These are phyloP conservation scores for Apostichopus japonicus DNA, from an alignment of 35 echinoderm and acorn worm species.

Conservation along the genomic window DNA sequence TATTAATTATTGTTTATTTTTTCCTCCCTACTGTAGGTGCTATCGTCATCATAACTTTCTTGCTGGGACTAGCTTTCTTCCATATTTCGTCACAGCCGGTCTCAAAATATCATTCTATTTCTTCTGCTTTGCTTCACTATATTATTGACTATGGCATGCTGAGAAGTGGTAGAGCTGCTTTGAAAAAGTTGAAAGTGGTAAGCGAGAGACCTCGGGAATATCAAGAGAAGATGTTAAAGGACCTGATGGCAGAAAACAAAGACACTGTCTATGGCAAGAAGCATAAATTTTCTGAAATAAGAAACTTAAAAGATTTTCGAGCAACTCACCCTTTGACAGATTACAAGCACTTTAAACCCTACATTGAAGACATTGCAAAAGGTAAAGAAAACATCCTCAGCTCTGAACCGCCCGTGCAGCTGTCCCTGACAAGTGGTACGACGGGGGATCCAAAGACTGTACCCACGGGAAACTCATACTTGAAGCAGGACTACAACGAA, in stretches of 20 bases:
- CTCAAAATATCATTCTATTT: constrained; percentile 17
- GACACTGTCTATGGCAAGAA: constrained; percentile 70
- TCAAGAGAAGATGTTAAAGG: constrained; percentile 63
- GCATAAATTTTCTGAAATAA: constrained; percentile 52
- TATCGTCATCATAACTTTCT: constrained; percentile 30
- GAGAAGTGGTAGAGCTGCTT: constrained; percentile 14
- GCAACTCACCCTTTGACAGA: constrained; percentile 65
- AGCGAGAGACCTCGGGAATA: constrained; percentile 30
- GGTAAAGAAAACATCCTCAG: constrained; percentile 68
- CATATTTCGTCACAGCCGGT: constrained; percentile 36
- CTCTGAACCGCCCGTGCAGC: background rate
- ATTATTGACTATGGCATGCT: constrained; percentile 36
- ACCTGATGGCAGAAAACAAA: constrained; percentile 54
- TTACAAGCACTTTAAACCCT: constrained; percentile 62
- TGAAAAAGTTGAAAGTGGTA: constrained; percentile 32
- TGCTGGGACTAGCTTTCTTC: constrained; percentile 31
- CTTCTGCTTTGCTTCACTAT: constrained; percentile 45
- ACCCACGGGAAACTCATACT: background rate
- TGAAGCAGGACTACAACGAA: constrained; percentile 14
- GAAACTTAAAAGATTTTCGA: constrained; percentile 52
- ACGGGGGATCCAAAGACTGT: constrained; percentile 55
- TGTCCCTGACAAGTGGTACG: constrained; percentile 66
- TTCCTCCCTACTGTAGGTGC: background rate
- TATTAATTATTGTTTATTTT: constrained; percentile 2
- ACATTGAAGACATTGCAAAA: constrained; percentile 52